These are phyloP conservation scores for Orgyia antiqua DNA, from an alignment of 2,888 invertebrate genomes.

Conservation along the genomic window DNA sequence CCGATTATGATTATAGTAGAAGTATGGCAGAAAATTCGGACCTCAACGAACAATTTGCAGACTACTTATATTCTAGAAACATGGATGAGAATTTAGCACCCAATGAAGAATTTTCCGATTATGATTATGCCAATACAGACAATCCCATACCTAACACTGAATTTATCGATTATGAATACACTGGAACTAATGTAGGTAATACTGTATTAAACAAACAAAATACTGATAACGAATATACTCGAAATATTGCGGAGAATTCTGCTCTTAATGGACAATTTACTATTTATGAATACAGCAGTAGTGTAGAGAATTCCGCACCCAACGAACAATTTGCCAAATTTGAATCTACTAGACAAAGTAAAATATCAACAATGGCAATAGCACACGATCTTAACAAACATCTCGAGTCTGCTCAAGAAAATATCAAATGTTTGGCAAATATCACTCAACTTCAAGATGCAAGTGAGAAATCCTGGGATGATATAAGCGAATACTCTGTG, in stretches of 20 bases:
- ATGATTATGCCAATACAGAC: constrained; percentile 2
- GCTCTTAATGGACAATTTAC: too few relatives aligned
- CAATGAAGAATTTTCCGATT: constrained; percentile 1
- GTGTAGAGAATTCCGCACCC: background rate
- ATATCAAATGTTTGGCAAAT: constrained; percentile 44
- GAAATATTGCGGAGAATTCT: too few relatives aligned
- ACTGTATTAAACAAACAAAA: too few relatives aligned
- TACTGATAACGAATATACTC: too few relatives aligned
- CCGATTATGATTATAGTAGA: constrained; percentile 13
- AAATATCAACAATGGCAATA: constrained; percentile 29
- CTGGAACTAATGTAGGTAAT: too few relatives aligned
- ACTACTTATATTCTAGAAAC: too few relatives aligned
- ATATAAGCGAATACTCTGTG: constrained; percentile 17
- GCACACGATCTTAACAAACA: constrained; percentile 44
- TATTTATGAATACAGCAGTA: too few relatives aligned
- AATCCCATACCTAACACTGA: too few relatives aligned
- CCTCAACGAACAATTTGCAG: background rate
- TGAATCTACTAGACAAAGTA: too few relatives aligned
- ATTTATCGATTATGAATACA: too few relatives aligned
- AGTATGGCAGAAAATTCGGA: background rate
- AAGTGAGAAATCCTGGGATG: constrained; percentile 27
- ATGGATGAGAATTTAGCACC: background rate
- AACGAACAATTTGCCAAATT: too few relatives aligned
- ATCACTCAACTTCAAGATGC: constrained; percentile 33
- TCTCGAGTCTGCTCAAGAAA: constrained; percentile 46